These are phyloP conservation scores for Drosophila bocki DNA, from an alignment of 1,140 invertebrate species.

Conservation along the genomic window DNA sequence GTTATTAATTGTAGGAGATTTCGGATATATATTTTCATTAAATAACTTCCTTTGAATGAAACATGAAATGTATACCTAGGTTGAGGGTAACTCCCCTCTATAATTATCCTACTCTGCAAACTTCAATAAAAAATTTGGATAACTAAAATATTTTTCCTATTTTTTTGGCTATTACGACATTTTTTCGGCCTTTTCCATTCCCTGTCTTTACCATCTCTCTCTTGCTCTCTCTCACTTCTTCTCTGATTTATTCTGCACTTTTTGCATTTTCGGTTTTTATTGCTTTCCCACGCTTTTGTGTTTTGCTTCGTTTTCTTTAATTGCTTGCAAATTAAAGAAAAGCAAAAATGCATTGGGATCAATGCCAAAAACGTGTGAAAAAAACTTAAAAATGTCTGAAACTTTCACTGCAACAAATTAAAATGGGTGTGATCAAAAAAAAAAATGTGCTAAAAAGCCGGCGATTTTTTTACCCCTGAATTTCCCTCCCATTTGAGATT, in stretches of 20 bases:
- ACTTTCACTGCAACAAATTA: slow-evolving; percentile 71
- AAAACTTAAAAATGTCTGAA: slow-evolving; percentile 44
- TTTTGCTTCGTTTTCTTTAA: slow-evolving; percentile 57
- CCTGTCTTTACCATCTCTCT: slow-evolving; percentile 6
- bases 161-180: slow-evolving; percentile 72
- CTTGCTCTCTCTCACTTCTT: slow-evolving; percentile 10
- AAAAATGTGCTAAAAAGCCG: slow-evolving; percentile 37
- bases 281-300: slow-evolving; percentile 60
- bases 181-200: slow-evolving; percentile 51
- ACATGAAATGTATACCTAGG: too few relatives aligned
- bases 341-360: slow-evolving; percentile 60
- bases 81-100: background rate
- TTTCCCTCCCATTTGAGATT: slow-evolving; percentile 3
- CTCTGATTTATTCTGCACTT: slow-evolving; percentile 45
- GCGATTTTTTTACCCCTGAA: slow-evolving; percentile 16
- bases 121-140: background rate
- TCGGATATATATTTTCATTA: background rate
- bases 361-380: slow-evolving; percentile 73
- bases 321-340: slow-evolving; percentile 53
- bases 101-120: background rate
- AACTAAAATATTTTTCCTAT: slow-evolving; percentile 13
- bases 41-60: background rate
- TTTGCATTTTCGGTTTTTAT: slow-evolving; percentile 39
- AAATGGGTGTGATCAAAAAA: background rate
- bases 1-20: background rate